Evolutionary conservation across 2,888 invertebrate genomes (phyloP).

Genomic region (Plutella xylostella): DNA sequence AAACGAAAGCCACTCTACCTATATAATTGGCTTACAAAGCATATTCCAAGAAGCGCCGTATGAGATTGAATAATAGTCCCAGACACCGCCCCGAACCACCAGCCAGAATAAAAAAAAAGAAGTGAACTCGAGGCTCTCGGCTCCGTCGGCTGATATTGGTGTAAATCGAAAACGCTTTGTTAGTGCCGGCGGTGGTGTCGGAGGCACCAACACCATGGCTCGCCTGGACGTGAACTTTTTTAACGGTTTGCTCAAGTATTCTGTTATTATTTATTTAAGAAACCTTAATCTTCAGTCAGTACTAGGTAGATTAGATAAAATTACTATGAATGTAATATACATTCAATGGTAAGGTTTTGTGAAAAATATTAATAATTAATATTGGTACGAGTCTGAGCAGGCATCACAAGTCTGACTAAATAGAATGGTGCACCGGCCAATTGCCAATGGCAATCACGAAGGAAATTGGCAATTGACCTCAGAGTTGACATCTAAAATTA

Average conservation of each 20-base stretch:
- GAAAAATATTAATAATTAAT: too few relatives aligned
- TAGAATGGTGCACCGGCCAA: background rate
- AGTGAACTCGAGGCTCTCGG: background rate
- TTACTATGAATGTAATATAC: too few relatives aligned
- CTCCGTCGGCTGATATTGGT: constrained; percentile 1
- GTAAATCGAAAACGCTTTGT: constrained; percentile 7
- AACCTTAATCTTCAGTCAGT: too few relatives aligned
- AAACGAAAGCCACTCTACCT: constrained; percentile 4
- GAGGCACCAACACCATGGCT: too few relatives aligned
- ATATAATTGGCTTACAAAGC: constrained; percentile 6
- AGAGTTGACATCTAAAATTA: constrained; percentile 50
- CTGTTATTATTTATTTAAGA: too few relatives aligned
- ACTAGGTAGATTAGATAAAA: too few relatives aligned
- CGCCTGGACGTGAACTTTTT: too few relatives aligned
- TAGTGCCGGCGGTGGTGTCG: background rate
- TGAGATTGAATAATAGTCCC: constrained; percentile 10
- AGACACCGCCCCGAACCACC: background rate
- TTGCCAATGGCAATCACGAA: constrained; percentile 40
- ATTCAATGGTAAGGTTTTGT: too few relatives aligned
- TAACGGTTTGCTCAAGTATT: too few relatives aligned
- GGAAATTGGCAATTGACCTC: constrained; percentile 66
- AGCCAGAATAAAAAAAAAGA: constrained; percentile 1
- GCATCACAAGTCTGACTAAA: too few relatives aligned
- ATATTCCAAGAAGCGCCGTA: constrained; percentile 8
- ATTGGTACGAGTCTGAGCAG: too few relatives aligned